These are phyloP conservation scores for Lepidochitona cinerea DNA, from an alignment of 2,888 invertebrate species.

Conservation along the genomic window DNA sequence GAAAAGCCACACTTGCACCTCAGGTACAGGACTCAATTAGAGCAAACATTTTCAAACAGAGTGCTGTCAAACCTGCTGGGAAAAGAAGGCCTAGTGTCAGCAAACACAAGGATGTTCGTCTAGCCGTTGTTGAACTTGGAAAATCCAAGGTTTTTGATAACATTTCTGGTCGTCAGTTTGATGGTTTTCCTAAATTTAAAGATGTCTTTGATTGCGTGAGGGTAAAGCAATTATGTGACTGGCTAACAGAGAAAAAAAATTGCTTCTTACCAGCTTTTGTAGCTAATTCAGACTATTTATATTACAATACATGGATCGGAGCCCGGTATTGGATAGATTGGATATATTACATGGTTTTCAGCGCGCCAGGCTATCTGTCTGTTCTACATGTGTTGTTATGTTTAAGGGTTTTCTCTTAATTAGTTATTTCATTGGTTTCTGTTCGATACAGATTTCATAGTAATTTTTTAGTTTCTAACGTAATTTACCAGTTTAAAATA, in stretches of 20 bases:
- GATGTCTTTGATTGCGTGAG: slow-evolving; percentile 4
- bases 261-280: not conserved
- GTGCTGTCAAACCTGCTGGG: not conserved
- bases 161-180: not conserved
- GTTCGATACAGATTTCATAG: no score
- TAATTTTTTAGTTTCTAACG: no score
- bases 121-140: slow-evolving; percentile 9
- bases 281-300: not conserved
- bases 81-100: not conserved
- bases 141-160: not conserved
- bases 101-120: slow-evolving; percentile 7
- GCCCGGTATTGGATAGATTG: no score
- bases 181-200: not conserved
- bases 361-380: no score
- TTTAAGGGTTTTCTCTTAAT: no score
- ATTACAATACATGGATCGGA: not conserved
- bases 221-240: slow-evolving; percentile 10
- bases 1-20: slow-evolving; percentile 3
- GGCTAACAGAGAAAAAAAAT: slow-evolving; percentile 12
- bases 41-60: slow-evolving; percentile 1
- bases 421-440: no score
- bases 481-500: no score
- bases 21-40: slow-evolving; percentile 17
- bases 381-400: no score
- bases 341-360: no score